Evolutionary conservation across 2,888 invertebrate species (phyloP).

Genomic region (Caenorhabditis japonica): DNA sequence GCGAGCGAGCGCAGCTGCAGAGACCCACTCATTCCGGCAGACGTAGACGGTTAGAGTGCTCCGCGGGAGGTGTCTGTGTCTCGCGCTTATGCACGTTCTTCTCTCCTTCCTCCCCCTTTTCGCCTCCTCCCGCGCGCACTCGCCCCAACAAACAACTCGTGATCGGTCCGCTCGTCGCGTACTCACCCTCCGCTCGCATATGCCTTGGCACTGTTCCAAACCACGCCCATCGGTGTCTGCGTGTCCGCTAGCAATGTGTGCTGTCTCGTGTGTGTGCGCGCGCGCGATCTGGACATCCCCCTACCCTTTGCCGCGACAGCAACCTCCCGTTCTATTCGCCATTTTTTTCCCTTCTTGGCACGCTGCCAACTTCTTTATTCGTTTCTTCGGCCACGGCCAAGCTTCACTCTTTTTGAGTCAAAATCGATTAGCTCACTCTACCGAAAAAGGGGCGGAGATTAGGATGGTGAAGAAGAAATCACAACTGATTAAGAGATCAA

Average conservation of each 20-base stretch:
- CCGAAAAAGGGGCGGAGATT: too few relatives aligned
- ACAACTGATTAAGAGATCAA: too few relatives aligned
- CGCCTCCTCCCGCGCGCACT: slow-evolving; percentile 1
- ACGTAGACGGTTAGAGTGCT: slow-evolving; percentile 24
- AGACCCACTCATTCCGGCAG: neutral
- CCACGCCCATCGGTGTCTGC: slow-evolving; percentile 24
- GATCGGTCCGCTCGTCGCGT: slow-evolving; percentile 17
- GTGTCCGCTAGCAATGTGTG: neutral
- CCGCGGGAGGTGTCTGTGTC: slow-evolving; percentile 3
- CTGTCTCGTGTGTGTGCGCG: neutral
- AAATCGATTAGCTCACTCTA: too few relatives aligned
- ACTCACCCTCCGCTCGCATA: slow-evolving; percentile 39
- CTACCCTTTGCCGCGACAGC: neutral
- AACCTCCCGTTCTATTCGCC: slow-evolving; percentile 9
- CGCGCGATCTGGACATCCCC: slow-evolving; percentile 7
- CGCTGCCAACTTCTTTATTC: slow-evolving; percentile 23
- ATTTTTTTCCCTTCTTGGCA: slow-evolving; percentile 26
- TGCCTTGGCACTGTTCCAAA: slow-evolving; percentile 48
- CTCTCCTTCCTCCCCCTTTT: slow-evolving; percentile 1
- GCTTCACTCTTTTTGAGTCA: slow-evolving; percentile 13
- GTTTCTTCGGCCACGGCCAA: too few relatives aligned
- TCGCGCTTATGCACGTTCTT: slow-evolving; percentile 4
- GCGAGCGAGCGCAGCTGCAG: neutral
- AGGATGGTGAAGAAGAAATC: too few relatives aligned
- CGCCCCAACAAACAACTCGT: slow-evolving; percentile 43